These are phyloP conservation scores for Sympetrum striolatum DNA, from an alignment of 2,888 invertebrate species.

Conservation along the genomic window DNA sequence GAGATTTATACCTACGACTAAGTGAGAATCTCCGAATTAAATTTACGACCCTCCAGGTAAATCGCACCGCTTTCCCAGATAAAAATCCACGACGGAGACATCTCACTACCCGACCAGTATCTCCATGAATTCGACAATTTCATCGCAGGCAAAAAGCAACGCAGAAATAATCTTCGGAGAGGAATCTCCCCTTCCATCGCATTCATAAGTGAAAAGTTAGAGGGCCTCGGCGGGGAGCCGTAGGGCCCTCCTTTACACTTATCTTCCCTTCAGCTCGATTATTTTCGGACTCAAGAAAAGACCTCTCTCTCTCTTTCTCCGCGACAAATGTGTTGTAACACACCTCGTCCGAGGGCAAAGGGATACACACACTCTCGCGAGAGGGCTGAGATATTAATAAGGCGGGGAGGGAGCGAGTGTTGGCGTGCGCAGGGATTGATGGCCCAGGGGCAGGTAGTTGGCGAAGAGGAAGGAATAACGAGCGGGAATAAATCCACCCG, in stretches of 20 bases:
- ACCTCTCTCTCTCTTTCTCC: background rate
- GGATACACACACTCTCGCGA: background rate
- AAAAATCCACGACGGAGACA: no score
- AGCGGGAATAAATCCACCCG: conserved; percentile 34
- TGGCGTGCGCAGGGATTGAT: conserved; percentile 26
- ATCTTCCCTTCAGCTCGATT: conserved; percentile 25
- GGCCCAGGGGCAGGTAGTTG: conserved; percentile 37
- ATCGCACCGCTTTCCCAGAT: no score
- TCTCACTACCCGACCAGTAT: background rate
- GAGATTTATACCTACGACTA: no score
- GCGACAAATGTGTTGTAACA: conserved; percentile 37
- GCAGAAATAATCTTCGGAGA: background rate
- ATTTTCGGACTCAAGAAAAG: conserved; percentile 19
- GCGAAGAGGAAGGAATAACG: conserved; percentile 33
- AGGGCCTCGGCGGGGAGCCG: background rate
- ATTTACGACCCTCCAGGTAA: no score
- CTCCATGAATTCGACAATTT: background rate
- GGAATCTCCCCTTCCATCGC: background rate
- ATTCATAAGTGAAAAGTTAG: conserved; percentile 37
- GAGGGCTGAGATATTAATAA: conserved; percentile 28
- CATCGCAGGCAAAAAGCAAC: background rate
- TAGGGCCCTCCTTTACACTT: background rate
- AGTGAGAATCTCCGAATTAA: no score
- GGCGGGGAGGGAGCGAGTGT: conserved; percentile 9
- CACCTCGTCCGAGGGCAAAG: conserved; percentile 9